Base-by-base conservation (phyloP, 1,140 invertebrate genomes). In the Drosophila melanica region DNA sequence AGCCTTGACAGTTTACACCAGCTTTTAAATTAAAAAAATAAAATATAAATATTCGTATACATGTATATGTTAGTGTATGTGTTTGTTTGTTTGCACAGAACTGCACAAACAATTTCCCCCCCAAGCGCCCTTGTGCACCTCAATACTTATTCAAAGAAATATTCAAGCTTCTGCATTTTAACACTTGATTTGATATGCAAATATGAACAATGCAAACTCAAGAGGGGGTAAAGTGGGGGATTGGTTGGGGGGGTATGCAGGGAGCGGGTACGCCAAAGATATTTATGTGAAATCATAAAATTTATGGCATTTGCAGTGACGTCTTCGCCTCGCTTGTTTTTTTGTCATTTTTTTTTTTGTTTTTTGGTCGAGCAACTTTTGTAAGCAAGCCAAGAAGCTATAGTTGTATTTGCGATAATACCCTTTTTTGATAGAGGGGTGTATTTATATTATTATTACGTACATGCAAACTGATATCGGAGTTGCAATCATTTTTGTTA, bases 151-250 rank as follows among this genome's bases (percentile, higher is more conserved):
- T 53, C 23, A 47, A 67, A 54, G 41, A 47, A 69, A 71, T 48
- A 20, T 57, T 39, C 57, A 57, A 87, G 75, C 79, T 79, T 79
- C 75, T 77, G 67, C 75, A 73, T 89, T 86, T 89, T 84, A 82
- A 89, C 84, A 89, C 82, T 77, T 89, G 82, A 89, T 87, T 87
- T 87, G 68, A 82, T 89, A 89, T 87, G 82, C 84, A 87, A 87
- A 87, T 79, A 89, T 79, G 76, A 79, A 84, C 75, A 82, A 81
- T 81, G 58, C 62, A 48, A 64, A 55, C 39, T 53, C 53, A 42
- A 66, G 33, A 35, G 9, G 33, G 33, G 33, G 9, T 10, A 48
- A 39, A 33, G 4, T 6, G 39, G 16, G 41, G 16, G 11, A 27
- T 27, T 27, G 27, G 0, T 7, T 7, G 27, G 11, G 4, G 4